Evolutionary conservation across 1,140 invertebrate genomes (phyloP), one percentile per base, ranked within the genome.

Genomic region (Psix sp.): DNA sequence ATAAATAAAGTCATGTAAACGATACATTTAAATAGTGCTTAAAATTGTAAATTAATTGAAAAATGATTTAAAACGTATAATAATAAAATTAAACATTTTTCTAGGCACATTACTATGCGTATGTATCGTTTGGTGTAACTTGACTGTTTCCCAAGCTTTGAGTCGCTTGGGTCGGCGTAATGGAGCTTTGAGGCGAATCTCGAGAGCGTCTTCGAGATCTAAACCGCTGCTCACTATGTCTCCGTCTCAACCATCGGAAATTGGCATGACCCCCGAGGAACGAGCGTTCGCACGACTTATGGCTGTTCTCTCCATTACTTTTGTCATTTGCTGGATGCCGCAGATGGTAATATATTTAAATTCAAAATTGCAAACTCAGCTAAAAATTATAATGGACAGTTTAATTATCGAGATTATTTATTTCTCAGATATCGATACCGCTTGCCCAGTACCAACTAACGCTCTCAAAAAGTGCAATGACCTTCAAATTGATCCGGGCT

Each of bases 321-420:
- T 95, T 77, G 92, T 95, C 39, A 86, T 93, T 0, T 95, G 94
- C 79, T 96, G 94, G 94, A 90, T 94, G 86, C 94, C 94, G 1
- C 94, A 95, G 84, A 92, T 95, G 93, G 94, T 95, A 70, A 3
- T 48, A 21, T 21, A 13, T 42, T 42, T 17, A n/a, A 42, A 21
- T 2, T 3, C 17, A 21, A 9, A 3, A 42, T 0, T 18, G 21
- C 9, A 5, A 5, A 24, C 4, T 24, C 9, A 9, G 9, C 4
- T 24, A 24, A 24, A 24, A 24, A 24, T 24, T 24, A 9, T 4
- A 9, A 24, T 24, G 21, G 21, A 24, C n/a, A n/a, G n/a, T n/a
- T n/a, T n/a, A 24, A 24, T 29, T 10, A 29, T 2, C 7, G n/a
- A 29, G 7, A 43, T 15, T 16, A 11, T 45, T 54, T 48, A 5